Percentiles rank a stretch among this genome's conserved stretches.
Evolutionary conservation across 2,113 vertebrate genomes (phyloP).

Genomic region (Struthidea cinerea): DNA sequence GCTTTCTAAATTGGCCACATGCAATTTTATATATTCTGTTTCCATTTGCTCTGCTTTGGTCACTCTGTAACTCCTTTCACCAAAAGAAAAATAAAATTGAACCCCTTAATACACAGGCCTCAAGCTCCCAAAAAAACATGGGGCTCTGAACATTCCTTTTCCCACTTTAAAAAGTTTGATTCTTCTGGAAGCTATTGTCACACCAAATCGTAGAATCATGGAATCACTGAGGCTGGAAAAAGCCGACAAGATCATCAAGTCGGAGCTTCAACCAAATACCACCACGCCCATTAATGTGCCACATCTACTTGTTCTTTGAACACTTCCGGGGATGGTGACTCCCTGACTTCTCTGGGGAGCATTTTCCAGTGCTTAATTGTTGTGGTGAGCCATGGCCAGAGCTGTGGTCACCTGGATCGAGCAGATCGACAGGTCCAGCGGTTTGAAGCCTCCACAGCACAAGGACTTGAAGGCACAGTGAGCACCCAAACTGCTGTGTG

Average conservation of each 20-base stretch:
- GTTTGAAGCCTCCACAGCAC: too few species aligned
- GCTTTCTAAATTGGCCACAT: not conserved
- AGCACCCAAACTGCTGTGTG: too few species aligned
- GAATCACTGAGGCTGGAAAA: not conserved
- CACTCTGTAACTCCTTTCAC: not conserved
- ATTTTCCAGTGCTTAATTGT: not conserved
- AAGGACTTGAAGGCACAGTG: too few species aligned
- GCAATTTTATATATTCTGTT: not conserved
- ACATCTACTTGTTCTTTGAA: not conserved
- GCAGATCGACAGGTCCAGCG: too few species aligned
- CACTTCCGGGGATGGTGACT: not conserved
- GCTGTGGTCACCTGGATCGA: too few species aligned
- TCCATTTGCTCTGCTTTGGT: not conserved
- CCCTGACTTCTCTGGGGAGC: not conserved
- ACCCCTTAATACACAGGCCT: not conserved
- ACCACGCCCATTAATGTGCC: fast-evolving
- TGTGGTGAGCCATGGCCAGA: too few species aligned
- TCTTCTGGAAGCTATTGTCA: not conserved
- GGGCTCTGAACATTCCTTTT: not conserved
- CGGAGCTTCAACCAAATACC: not conserved
- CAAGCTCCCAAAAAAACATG: not conserved
- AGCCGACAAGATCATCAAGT: not conserved
- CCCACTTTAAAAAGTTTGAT: not conserved
- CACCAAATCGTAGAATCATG: fast-evolving
- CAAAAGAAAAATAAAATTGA: not conserved